Base-by-base conservation (phyloP, 2,797 vertebrate species). In the Gobio occitaniae region DNA sequence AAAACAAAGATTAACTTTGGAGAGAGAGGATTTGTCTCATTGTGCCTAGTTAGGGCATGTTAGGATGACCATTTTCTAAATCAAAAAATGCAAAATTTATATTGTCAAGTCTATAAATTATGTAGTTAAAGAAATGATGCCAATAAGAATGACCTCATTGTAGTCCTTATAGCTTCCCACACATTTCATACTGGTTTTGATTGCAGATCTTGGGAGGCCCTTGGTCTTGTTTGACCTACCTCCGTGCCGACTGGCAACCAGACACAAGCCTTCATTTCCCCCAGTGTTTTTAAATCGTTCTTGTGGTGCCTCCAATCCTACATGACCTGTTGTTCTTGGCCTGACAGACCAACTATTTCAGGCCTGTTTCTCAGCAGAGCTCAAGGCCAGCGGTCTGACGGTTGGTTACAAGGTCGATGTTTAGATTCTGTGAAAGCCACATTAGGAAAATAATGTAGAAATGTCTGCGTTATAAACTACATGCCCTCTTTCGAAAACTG, bases 321-420 rank as follows among this genome's bases (percentile, higher is more conserved):
- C 59, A 48, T 48, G 89, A 85, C 88, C 89, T 92, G 92, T 94
- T 94, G 92, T 88, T 92, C 77, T 93, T 94, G 92, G 92, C 90
- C 66, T 0, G 44, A 80, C 72, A 4, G 38, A 83, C 76, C 87
- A 70, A 83, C 91, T 91, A 89, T 93, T 93, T 91, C 86, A 91
- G 89, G 83, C 89, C 70, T 78, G 16, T 84, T 86, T 80, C 87
- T 86, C 72, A 83, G 63, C 88, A 81, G 69, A 47, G 47, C 68
- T 87, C 90, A 82, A 89, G 83, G 70, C 82, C 79, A 82, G 29
- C 13, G 65, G 17, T 72, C 86, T 84, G 74, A 19, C 63, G 21
- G 44, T 56, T 72, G 19, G 78, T 81, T 29, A 47, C 59, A n/a
- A 54, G 15, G 61, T 65, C 17, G 19, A 50, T 69, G 63, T 82